phyloP scores from a whole-genome alignment of 2,113 vertebrate genomes.

The Asarcornis scutulata region DNA sequence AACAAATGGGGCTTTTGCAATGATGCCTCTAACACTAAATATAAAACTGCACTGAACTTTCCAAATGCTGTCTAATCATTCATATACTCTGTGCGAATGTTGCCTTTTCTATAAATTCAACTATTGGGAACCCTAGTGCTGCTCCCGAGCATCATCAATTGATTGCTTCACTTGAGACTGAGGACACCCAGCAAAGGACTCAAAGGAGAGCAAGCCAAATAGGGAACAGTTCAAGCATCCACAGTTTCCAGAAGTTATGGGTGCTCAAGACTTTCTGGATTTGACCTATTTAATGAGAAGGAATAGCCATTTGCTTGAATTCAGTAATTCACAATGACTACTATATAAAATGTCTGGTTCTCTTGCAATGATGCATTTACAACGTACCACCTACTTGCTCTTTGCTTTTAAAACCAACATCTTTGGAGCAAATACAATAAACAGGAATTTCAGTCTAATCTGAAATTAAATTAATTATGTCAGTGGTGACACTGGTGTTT shows the following conservation, averaged over 20 bases:
- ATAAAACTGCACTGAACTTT: background rate
- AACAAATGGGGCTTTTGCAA: rapidly evolving
- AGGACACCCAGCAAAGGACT: background rate
- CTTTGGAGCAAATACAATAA: background rate
- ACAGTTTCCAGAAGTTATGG: background rate
- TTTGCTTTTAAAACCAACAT: background rate
- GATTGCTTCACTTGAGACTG: background rate
- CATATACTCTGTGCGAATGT: background rate
- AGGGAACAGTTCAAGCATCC: background rate
- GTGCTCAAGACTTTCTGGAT: background rate
- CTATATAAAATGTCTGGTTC: background rate
- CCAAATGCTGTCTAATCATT: background rate
- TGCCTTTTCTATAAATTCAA: background rate
- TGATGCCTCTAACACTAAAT: background rate
- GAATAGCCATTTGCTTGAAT: background rate
- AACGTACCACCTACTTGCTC: background rate
- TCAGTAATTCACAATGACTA: background rate
- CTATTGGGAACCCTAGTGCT: background rate
- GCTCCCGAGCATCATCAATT: background rate
- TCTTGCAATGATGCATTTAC: background rate
- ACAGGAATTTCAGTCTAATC: background rate
- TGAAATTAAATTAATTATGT: background rate
- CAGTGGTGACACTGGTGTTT: background rate
- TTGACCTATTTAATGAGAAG: background rate
- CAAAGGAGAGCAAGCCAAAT: background rate